Conservation (phyloP, 2,797 vertebrate genomes). For the Oreonectes daqikongensis region DNA sequence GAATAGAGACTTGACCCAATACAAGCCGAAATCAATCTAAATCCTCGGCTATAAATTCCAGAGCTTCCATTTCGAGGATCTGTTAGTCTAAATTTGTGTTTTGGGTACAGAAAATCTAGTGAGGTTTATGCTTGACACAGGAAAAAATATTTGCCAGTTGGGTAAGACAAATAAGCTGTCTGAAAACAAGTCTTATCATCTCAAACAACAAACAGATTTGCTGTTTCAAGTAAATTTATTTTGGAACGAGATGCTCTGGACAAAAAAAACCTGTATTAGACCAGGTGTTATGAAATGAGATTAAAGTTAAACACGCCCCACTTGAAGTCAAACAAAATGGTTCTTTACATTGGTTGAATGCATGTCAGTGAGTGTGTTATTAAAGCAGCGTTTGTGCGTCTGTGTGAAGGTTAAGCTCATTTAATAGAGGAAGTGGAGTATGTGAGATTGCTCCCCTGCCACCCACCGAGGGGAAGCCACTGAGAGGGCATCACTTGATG, state of each 20-base stretch:
- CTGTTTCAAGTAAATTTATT: background rate
- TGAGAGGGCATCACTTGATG: constrained; percentile 65
- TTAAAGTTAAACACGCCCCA: constrained; percentile 18
- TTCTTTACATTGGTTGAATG: background rate
- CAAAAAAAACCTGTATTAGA: background rate
- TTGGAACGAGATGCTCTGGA: background rate
- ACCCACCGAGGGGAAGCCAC: constrained; percentile 46
- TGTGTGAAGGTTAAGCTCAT: constrained; percentile 38
- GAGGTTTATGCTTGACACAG: background rate
- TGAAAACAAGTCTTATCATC: background rate
- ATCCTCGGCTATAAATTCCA: background rate
- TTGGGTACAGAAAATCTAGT: background rate
- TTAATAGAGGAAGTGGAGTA: constrained; percentile 34
- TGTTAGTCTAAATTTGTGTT: background rate
- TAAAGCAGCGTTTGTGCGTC: constrained; percentile 15
- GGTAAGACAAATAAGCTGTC: background rate
- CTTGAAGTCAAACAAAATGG: background rate
- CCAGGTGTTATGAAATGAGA: background rate
- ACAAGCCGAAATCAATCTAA: background rate
- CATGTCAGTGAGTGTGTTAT: constrained; percentile 30
- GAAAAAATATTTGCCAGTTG: background rate
- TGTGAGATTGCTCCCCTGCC: constrained; percentile 39
- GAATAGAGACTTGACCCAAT: background rate
- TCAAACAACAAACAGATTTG: background rate
- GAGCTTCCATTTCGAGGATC: background rate